Evolutionary conservation across 2,888 invertebrate species (phyloP), one percentile per base, ranked within the genome.

Genomic region (Drosophila crucigera): DNA sequence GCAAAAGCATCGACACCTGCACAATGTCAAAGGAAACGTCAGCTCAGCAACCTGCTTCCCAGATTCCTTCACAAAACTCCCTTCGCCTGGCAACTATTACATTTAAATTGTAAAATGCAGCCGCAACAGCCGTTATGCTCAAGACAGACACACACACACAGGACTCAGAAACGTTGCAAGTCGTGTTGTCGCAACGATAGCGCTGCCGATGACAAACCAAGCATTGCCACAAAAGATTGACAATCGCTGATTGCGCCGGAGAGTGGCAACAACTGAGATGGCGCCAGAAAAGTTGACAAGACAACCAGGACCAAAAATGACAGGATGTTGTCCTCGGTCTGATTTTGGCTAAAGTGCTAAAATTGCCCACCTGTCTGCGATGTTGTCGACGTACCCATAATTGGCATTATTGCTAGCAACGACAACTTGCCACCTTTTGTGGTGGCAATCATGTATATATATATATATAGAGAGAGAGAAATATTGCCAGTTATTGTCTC

Each of bases 191-290:
- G 68, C 37, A 63, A 64, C 62, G 73, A 67, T 82, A 75, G 55
- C 68, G 54, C 68, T 68, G 65, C 61, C 68, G 78, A 73, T 82
- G 78, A 73, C 74, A 81, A 83, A 68, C 80, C 76, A 69, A 78
- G 90, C 87, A 90, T 86, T 87, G 89, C 86, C 69, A 76, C 80
- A 86, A 70, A 25, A 86, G 87, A 87, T 87, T 87, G 89, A 87
- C 87, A 89, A 71, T 72, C 82, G 84, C 84, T 87, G 87, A 87
- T 87, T 87, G 89, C 84, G 70, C 77, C 58, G 58, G 64, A 64
- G 77, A 64, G 77, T 71, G 61, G 69, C 68, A 66, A 68, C 76
- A 73, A 66, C 70, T 72, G 78, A 53, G 56, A 60, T 73, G 68
- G 72, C 73, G 56, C 47, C 47, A 62, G 31, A 31, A 66, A 69